Evolutionary conservation across 2,888 invertebrate genomes (phyloP), one percentile per base, ranked within the genome.

Genomic region (Saturnia japonica): DNA sequence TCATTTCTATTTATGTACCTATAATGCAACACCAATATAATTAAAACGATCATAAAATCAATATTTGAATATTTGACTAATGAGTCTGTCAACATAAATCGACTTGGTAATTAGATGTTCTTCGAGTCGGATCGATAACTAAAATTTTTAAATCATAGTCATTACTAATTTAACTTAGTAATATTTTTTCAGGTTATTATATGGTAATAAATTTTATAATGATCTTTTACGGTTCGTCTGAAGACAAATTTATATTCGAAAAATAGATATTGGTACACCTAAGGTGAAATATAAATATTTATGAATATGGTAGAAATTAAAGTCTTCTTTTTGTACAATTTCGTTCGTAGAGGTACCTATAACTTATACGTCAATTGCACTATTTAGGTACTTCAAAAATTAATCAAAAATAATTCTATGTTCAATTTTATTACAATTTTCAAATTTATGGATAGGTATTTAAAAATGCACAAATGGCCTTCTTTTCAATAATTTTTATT

Each of bases 51-150:
- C 78, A 81, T 79, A 80, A 79, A 79, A 79, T 79, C 79, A 80
- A 80, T 81, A 81, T 80, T 80, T 80, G 78, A 80, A 77, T 78
- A 77, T 74, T 73, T 69, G 78, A 78, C 78, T 80, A 80, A 80
- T 80, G 76, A 77, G 73, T 67, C 75, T 80, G 80, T 80, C 80
- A 74, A 80, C 78, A 74, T 80, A 80, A 80, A 80, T 80, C 78
- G 68, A 73, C 71, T 67, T 74, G 73, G 76, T 80, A 79, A 80
- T 80, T 78, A 77, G 80, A 77, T 78, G 77, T 73, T 75, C 77
- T 78, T 78, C 73, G 76, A 79, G 79, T 80, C 75, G 75, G 77
- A 78, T 74, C 78, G 77, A 76, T 77, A 72, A 75, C 74, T 71
- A 72, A 76, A 69, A 73, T 73, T 75, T 74, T 78, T 80, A 78